Evolutionary conservation across 1,140 invertebrate species (phyloP).

Genomic region (Matsumurasca onukii): DNA sequence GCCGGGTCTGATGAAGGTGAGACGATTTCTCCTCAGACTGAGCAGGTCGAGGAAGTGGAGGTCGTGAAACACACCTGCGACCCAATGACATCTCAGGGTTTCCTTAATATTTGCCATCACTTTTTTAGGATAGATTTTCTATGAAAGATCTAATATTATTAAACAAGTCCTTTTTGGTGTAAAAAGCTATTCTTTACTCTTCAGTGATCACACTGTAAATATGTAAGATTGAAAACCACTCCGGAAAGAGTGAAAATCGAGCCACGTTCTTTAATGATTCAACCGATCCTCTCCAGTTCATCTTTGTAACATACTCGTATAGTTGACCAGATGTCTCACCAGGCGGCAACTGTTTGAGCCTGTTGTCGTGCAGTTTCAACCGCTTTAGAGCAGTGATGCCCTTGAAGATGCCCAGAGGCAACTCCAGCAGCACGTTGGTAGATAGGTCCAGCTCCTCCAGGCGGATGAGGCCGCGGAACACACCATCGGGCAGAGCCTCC

Average conservation of each 20-base stretch:
- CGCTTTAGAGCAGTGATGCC: constrained; percentile 62
- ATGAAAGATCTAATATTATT: too few species aligned
- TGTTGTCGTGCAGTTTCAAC: constrained; percentile 71
- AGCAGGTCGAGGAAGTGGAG: constrained; percentile 50
- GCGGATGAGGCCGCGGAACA: constrained; percentile 49
- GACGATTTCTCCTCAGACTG: constrained; percentile 53
- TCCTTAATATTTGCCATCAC: too few species aligned
- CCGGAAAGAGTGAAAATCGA: too few species aligned
- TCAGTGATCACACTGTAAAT: too few species aligned
- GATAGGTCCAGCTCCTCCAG: constrained; percentile 56
- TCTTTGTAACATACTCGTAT: neutral
- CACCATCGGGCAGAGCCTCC: constrained; percentile 44
- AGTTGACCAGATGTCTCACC: constrained; percentile 32
- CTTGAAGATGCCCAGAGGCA: constrained; percentile 58
- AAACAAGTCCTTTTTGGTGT: constrained; percentile 4
- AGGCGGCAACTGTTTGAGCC: constrained; percentile 58
- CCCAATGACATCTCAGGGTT: too few species aligned
- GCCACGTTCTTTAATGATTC: too few species aligned
- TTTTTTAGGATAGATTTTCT: too few species aligned
- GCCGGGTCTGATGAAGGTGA: constrained; percentile 56
- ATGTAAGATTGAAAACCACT: too few species aligned
- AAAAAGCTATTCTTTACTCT: too few species aligned
- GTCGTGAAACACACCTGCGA: constrained; percentile 52
- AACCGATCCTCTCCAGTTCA: neutral
- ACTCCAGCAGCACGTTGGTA: constrained; percentile 49